These are phyloP conservation scores for Lepisosteus osseus DNA, from an alignment of 2,113 vertebrate genomes.

Conservation along the genomic window DNA sequence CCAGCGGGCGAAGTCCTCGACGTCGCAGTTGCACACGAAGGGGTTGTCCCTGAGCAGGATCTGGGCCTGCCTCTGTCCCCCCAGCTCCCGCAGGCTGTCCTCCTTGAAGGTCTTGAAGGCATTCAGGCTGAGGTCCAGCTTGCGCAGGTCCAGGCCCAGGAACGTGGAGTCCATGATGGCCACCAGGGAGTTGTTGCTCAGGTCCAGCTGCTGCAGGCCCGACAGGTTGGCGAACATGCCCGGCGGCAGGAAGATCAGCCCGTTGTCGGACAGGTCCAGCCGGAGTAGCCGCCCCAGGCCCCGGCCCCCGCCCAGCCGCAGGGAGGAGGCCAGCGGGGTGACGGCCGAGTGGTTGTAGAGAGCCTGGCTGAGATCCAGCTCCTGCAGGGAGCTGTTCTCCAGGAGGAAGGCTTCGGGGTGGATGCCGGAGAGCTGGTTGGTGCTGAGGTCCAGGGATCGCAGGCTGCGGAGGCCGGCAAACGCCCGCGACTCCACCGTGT, in stretches of 20 bases:
- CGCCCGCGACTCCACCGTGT: constrained; percentile 53
- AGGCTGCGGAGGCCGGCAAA: constrained; percentile 59
- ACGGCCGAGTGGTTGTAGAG: constrained; percentile 61
- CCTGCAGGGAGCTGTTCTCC: constrained; percentile 60
- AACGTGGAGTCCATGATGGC: constrained; percentile 61
- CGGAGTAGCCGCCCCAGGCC: constrained; percentile 44
- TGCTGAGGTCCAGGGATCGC: constrained; percentile 60
- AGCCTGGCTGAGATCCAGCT: constrained; percentile 64
- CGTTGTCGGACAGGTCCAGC: constrained; percentile 58
- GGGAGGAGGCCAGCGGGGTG: constrained; percentile 47
- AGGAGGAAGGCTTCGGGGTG: constrained; percentile 65
- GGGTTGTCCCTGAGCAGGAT: constrained; percentile 65
- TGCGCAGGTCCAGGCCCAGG: constrained; percentile 53
- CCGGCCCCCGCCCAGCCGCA: constrained; percentile 44
- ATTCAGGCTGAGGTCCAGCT: constrained; percentile 62
- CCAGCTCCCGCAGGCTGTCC: constrained; percentile 55
- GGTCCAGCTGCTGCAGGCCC: constrained; percentile 47
- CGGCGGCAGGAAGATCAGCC: constrained; percentile 40
- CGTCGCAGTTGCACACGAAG: constrained; percentile 63
- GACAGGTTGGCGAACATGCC: constrained; percentile 51
- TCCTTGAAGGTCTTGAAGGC: constrained; percentile 45
- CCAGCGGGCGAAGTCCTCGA: constrained; percentile 54
- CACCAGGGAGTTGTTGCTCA: constrained; percentile 65
- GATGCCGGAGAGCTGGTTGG: constrained; percentile 59
- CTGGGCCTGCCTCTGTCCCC: constrained; percentile 38